Conservation (phyloP, 1,140 invertebrate genomes). For the Nasonia giraulti region DNA sequence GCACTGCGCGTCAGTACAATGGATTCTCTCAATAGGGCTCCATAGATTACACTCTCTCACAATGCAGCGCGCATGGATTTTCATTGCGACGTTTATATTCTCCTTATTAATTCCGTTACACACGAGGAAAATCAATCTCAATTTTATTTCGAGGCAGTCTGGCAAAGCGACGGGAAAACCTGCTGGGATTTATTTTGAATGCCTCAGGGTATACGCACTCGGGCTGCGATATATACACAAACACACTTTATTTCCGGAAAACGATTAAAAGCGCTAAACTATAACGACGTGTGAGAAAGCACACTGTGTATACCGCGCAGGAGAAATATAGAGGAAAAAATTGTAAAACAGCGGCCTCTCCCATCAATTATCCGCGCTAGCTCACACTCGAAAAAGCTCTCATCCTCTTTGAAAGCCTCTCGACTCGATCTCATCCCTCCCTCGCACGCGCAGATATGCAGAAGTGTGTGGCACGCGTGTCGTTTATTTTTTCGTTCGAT, state of each 20-base stretch:
- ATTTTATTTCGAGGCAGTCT: too few relatives aligned
- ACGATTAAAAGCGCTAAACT: not conserved
- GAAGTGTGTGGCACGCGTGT: not conserved
- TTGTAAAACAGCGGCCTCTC: not conserved
- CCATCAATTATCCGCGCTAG: not conserved
- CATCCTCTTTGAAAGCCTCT: constrained; percentile 11
- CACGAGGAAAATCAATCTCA: too few relatives aligned
- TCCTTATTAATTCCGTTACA: too few relatives aligned
- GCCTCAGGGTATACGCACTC: not conserved
- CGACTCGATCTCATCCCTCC: not conserved
- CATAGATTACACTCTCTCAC: not conserved
- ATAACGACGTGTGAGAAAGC: not conserved
- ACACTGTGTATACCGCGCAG: too few relatives aligned
- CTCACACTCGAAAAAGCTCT: not conserved
- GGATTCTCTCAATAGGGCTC: not conserved
- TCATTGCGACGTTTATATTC: not conserved
- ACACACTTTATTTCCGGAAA: not conserved
- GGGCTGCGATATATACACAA: too few relatives aligned
- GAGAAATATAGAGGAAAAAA: too few relatives aligned
- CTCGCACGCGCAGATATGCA: not conserved
- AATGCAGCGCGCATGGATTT: too few relatives aligned
- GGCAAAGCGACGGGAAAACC: not conserved
- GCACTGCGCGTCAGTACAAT: not conserved
- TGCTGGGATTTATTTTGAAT: not conserved
- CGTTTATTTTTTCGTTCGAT: too few relatives aligned